Evolutionary conservation across 2,797 vertebrate genomes (phyloP).

Genomic region (Parotocinclus haroldoi): DNA sequence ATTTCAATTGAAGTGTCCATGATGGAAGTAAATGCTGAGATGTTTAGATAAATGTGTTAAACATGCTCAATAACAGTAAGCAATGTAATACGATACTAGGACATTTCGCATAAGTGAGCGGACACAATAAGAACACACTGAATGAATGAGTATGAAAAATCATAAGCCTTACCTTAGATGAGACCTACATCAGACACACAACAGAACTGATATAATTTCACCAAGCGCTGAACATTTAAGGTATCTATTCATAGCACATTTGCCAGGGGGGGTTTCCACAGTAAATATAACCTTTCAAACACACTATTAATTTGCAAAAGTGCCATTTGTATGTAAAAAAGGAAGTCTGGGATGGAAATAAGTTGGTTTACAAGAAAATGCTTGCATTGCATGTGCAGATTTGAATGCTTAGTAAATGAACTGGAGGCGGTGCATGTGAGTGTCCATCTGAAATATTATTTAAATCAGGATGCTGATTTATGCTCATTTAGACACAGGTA

Average conservation of each 20-base stretch:
- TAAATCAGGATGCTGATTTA: too few species aligned
- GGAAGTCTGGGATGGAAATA: constrained; percentile 19
- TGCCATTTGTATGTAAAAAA: constrained; percentile 24
- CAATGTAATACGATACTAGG: too few species aligned
- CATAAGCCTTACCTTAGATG: background rate
- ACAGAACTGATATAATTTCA: background rate
- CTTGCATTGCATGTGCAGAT: background rate
- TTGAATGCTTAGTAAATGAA: background rate
- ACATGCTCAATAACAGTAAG: too few species aligned
- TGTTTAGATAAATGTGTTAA: too few species aligned
- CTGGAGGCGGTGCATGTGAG: background rate
- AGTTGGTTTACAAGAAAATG: constrained; percentile 5
- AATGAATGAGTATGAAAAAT: too few species aligned
- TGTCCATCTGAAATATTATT: background rate
- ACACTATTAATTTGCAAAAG: background rate
- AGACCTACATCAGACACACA: background rate
- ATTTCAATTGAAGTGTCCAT: too few species aligned
- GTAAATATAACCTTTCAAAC: background rate
- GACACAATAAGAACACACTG: too few species aligned
- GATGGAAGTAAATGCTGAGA: too few species aligned
- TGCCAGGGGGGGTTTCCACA: constrained; percentile 16
- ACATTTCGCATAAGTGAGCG: too few species aligned
- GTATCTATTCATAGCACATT: constrained; percentile 5
- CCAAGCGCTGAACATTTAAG: constrained; percentile 5
- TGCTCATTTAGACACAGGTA: too few species aligned